Evolutionary conservation across 2,113 vertebrate species (phyloP), one percentile per base, ranked within the genome.

Genomic region (Aspidoscelis tigris): DNA sequence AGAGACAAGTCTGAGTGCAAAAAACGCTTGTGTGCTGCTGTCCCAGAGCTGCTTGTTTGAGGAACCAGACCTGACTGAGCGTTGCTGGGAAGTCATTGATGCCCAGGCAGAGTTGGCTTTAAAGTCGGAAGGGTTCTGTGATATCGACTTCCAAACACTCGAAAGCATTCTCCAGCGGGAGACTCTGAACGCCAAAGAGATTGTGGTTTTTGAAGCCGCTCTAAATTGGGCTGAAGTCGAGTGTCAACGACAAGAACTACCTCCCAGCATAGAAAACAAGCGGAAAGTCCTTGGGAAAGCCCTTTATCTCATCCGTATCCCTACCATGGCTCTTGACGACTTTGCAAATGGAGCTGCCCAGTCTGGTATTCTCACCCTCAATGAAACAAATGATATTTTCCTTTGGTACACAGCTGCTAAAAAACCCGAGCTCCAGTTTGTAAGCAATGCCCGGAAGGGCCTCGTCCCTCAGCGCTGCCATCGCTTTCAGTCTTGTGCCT

Each of bases 81-180:
- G 98, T 68, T 99, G 98, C 94, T 99, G 98, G 98, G 98, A 99
- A 92, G 98, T 99, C 92, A 99, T 99, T 79, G 98, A 99, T 84
- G 98, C 98, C 84, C 98, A 99, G 66, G 98, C 98, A 0, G 98
- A 99, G 93, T 95, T 99, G 79, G 98, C 98, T 53, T 95, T 99
- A 91, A 97, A 98, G 94, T 99, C 98, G 0, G 98, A 99, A 91
- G 98, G 98, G 6, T 99, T 99, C 96, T 99, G 98, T 22, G 98
- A 99, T 96, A 99, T 99, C 83, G 98, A 99, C 94, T 96, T 97
- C 90, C 97, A 98, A 94, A 99, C 98, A 0, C 97, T 99, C 84
- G 97, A 99, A 96, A 99, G 98, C 92, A 99, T 99, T 92, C 97
- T 99, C 84, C 96, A 96, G 90, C 96, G 98, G 89, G 98, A 99